Percentiles rank a stretch among this genome's conserved stretches.
These are phyloP conservation scores for Herminia tarsipennalis DNA, from an alignment of 2,888 invertebrate species.

Conservation along the genomic window DNA sequence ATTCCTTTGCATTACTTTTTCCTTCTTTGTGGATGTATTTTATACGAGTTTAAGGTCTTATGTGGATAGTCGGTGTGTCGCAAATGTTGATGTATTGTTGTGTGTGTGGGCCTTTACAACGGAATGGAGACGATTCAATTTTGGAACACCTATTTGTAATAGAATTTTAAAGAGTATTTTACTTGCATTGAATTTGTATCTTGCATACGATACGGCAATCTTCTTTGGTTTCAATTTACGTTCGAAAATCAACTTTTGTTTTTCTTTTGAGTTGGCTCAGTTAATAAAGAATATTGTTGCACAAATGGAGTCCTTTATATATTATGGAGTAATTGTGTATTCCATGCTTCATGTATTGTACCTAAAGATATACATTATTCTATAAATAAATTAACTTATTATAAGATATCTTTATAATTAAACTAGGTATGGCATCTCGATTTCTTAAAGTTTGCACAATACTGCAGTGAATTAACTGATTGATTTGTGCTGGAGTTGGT, in stretches of 20 bases:
- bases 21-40: conserved; percentile 82
- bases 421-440: no score
- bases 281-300: not conserved
- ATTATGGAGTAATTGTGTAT: no score
- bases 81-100: conserved; percentile 47
- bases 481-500: no score
- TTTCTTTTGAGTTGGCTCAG: not conserved
- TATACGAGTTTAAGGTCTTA: conserved; percentile 81
- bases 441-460: no score
- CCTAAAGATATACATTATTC: no score
- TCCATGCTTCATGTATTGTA: no score
- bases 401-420: no score
- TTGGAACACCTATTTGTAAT: conserved; percentile 34
- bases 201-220: not conserved
- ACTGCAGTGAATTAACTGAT: no score
- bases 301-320: no score
- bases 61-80: conserved; percentile 67
- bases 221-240: not conserved
- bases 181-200: conserved; percentile 22
- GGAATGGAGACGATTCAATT: conserved; percentile 33
- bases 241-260: conserved; percentile 7
- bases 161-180: conserved; percentile 23
- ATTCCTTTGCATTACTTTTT: conserved; percentile 85
- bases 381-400: no score
- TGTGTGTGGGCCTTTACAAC: conserved; percentile 37